Percentiles rank a stretch among this genome's conserved stretches.
These are phyloP conservation scores for Pristionchus exspectatus DNA, from an alignment of 2,888 invertebrate species.

Conservation along the genomic window DNA sequence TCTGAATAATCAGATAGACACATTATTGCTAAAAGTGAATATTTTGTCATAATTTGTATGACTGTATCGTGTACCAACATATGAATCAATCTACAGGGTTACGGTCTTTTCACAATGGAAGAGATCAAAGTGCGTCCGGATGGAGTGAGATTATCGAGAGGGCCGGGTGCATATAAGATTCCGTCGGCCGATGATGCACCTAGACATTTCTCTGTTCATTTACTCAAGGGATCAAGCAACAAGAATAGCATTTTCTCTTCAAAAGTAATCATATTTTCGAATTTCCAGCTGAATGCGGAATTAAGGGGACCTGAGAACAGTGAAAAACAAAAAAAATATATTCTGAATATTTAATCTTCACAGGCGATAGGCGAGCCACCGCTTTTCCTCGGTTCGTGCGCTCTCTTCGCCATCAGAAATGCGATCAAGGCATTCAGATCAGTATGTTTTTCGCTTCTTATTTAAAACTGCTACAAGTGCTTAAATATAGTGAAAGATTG, in stretches of 20 bases:
- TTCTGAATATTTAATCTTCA: not conserved
- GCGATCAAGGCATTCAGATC: constrained; percentile 88
- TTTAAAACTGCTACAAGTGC: not conserved
- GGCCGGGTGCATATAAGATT: constrained; percentile 94
- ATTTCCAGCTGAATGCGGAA: too few relatives aligned
- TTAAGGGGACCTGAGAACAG: too few relatives aligned
- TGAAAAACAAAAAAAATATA: not conserved
- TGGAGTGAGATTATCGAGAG: constrained; percentile 84
- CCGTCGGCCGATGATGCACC: constrained; percentile 95
- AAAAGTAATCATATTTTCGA: constrained; percentile 84
- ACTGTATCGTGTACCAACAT: too few relatives aligned
- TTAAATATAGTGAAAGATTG: not conserved
- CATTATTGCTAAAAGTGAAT: too few relatives aligned
- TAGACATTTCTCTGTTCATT: constrained; percentile 91
- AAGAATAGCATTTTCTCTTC: constrained; percentile 94
- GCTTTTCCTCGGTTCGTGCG: constrained; percentile 90
- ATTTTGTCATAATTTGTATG: too few relatives aligned
- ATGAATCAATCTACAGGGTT: constrained; percentile 83
- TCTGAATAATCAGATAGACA: too few relatives aligned
- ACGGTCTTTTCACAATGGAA: constrained; percentile 92
- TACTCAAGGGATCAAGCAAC: constrained; percentile 92
- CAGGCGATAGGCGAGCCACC: constrained; percentile 97
- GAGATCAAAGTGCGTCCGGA: constrained; percentile 91
- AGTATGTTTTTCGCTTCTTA: constrained; percentile 80
- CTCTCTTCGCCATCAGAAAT: constrained; percentile 90